A percentile compares a stretch with the other conserved stretches of the same genome.
phyloP scores from a whole-genome alignment of 2,113 vertebrate species.

The Butorides virescens region DNA sequence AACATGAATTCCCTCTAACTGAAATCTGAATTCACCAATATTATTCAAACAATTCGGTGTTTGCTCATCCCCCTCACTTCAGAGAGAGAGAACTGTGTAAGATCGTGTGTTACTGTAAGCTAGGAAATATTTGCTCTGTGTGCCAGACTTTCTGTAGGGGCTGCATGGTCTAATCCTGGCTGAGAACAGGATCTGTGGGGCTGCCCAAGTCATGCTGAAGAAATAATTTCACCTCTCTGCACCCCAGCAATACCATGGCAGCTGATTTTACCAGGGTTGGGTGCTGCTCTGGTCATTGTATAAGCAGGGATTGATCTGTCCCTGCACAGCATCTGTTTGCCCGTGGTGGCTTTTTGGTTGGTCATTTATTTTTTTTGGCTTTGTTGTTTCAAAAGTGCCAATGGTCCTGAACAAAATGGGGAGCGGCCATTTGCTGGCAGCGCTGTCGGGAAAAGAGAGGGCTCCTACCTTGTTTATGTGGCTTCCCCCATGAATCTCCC shows the following conservation, averaged over 20 bases:
- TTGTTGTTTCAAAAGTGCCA: not conserved
- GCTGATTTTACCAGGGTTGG: not conserved
- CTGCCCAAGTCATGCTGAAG: not conserved
- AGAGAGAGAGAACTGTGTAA: not conserved
- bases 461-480: not conserved
- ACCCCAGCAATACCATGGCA: not conserved
- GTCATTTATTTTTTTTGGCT: not conserved
- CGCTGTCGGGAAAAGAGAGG: not conserved
- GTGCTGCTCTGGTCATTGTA: not conserved
- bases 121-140: not conserved
- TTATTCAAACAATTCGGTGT: conserved; percentile 21
- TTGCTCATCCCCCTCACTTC: conserved; percentile 1
- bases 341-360: not conserved
- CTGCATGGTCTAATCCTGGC: not conserved
- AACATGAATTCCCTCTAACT: conserved; percentile 29
- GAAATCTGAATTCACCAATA: conserved; percentile 19
- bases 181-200: not conserved
- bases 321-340: not conserved
- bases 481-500: not conserved
- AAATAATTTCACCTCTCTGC: not conserved
- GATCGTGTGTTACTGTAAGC: not conserved
- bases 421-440: not conserved
- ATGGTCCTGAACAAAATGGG: not conserved
- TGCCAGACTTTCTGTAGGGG: not conserved
- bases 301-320: not conserved